Evolutionary conservation across 2,888 invertebrate genomes (phyloP).

Genomic region (Amphipoea oculea): DNA sequence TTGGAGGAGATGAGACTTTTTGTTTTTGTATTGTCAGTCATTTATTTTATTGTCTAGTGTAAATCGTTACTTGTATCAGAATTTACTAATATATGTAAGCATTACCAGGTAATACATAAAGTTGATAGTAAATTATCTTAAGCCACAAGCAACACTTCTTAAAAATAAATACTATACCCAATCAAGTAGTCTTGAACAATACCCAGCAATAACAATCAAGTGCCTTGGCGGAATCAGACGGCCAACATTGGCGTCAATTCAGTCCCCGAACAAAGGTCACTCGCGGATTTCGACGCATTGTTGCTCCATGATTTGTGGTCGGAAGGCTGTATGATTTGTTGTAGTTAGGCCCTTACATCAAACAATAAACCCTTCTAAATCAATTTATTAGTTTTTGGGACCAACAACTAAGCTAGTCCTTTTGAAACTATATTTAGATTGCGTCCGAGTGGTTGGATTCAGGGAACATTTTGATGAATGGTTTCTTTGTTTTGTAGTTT

Average conservation of each 20-base stretch:
- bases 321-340: conserved; percentile 60
- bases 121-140: too few species aligned
- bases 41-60: background rate
- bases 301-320: conserved; percentile 60
- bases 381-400: conserved; percentile 53
- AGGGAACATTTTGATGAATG: conserved; percentile 9
- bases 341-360: conserved; percentile 53
- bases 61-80: background rate
- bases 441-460: background rate
- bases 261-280: conserved; percentile 41
- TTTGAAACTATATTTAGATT: conserved; percentile 31
- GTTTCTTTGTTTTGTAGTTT: conserved; percentile 1
- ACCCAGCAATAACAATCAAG: conserved; percentile 11
- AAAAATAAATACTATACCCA: background rate
- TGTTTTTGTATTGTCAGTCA: background rate
- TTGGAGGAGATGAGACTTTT: background rate
- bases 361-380: conserved; percentile 58
- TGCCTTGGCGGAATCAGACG: conserved; percentile 8
- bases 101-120: background rate
- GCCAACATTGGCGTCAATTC: conserved; percentile 50
- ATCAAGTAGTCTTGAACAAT: background rate
- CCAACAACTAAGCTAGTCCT: conserved; percentile 23
- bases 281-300: conserved; percentile 49
- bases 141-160: too few species aligned
- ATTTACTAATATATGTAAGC: background rate